Percentiles rank a stretch among this genome's conserved stretches.
Conservation (phyloP, 1,140 invertebrate species). For the Drosophila nigrodunni region DNA sequence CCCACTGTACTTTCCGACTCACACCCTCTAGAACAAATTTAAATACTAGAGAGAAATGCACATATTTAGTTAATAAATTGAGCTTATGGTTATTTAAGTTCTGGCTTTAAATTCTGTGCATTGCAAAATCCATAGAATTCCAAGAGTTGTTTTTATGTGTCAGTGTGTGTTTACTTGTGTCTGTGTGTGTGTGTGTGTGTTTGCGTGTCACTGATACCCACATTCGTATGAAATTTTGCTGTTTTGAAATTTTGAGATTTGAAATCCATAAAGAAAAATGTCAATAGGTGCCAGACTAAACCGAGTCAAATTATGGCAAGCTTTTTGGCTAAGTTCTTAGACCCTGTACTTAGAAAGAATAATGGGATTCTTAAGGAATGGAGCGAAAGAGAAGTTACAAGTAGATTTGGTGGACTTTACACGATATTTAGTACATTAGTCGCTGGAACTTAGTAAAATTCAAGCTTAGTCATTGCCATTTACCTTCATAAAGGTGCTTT, state of each 20-base stretch:
- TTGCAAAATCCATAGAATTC: neutral
- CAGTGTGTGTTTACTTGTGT: neutral
- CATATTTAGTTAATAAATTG: neutral
- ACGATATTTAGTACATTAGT: no score
- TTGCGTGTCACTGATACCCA: neutral
- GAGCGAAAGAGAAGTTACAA: no score
- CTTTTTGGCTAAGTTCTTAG: no score
- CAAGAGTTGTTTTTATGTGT: neutral
- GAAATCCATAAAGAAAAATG: conserved; percentile 9
- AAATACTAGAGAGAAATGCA: no score
- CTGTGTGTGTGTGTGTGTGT: neutral
- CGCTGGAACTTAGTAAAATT: no score
- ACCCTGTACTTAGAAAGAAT: no score
- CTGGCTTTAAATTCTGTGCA: neutral
- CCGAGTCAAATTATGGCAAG: neutral
- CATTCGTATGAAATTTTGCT: neutral
- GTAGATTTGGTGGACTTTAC: no score
- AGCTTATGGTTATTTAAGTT: neutral
- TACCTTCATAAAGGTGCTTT: no score
- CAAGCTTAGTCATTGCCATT: no score
- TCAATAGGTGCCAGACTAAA: neutral
- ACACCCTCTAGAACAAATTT: no score
- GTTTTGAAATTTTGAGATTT: conserved; percentile 2
- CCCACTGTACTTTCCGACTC: no score
- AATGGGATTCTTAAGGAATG: no score